Base-by-base conservation (phyloP, 2,113 vertebrate species). In the Hypocryptadius cinnamomeus region DNA sequence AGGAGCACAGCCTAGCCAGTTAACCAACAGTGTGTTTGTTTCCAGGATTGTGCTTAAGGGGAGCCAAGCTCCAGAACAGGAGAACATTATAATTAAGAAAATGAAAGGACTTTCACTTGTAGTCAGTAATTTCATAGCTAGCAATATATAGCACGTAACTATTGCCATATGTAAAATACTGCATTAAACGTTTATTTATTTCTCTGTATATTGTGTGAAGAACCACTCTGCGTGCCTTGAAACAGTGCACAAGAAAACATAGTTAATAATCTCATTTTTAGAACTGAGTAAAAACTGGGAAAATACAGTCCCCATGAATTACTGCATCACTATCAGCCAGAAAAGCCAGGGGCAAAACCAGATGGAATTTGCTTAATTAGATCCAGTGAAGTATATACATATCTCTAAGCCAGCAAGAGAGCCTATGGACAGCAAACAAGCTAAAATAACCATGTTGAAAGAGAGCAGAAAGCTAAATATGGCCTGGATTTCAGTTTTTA, bases 331-430 rank as follows among this genome's bases (percentile, higher is more conserved):
- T 78, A 68, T 70, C 48, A 81, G 33, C 30, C 89, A 86, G 57
- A 84, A 93, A 92, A 89, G 77, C 80, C 87, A 89, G 44, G 24
- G 84, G 64, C 64, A 90, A 92, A 94, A 88, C 0, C 47, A 87
- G 51, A 93, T 19, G 66, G 77, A 81, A 91, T 91, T 95, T 92
- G 27, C 40, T 87, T 93, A 86, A 84, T 78, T 95, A 89, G 39
- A 64, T 73, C 56, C 56, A 79, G 28, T 56, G 69, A 71, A 68
- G 45, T 85, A n/a, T 33, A 69, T 31, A 18, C 13, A 59, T 39
- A 57, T 63, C 25, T 63, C 18, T 44, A 88, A 94, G 31, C 15
- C 37, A 60, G 27, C 9, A 15, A 92, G 18, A 15, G 28, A 89
- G 35, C 17, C 59, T 40, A 18, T 47, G 69, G 44, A 93, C 39